Conservation (phyloP, 2,888 invertebrate genomes). For the Cheilosia grossa region DNA sequence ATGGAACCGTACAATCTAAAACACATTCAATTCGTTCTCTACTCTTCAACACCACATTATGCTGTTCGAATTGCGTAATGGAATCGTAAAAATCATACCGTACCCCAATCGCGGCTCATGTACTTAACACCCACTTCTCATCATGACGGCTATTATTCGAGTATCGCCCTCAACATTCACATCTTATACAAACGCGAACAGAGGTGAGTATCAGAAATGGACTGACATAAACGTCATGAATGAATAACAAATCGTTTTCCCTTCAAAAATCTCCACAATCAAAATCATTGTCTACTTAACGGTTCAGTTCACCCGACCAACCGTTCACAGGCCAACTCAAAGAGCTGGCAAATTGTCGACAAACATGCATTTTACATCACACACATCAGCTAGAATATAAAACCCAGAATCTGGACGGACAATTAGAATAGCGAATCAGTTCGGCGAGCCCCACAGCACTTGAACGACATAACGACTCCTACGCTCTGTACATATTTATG, state of each 20-base stretch:
- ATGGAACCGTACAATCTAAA: not conserved
- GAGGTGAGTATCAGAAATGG: conserved; percentile 29
- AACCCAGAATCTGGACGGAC: conserved; percentile 33
- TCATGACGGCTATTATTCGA: conserved; percentile 28
- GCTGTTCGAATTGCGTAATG: conserved; percentile 33
- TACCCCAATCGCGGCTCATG: conserved; percentile 18
- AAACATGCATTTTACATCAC: conserved; percentile 68
- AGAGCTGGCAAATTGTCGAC: conserved; percentile 44
- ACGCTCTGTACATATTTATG: conserved; percentile 69
- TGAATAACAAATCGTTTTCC: conserved; percentile 63
- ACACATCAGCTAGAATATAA: conserved; percentile 56
- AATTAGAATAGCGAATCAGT: conserved; percentile 57
- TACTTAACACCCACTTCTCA: conserved; percentile 39
- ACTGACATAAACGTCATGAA: conserved; percentile 53
- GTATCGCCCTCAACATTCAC: conserved; percentile 23
- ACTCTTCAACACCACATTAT: not conserved
- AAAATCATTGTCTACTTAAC: conserved; percentile 62
- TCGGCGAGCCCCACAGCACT: conserved; percentile 32
- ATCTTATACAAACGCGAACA: conserved; percentile 21
- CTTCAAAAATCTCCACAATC: conserved; percentile 53
- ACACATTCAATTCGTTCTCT: conserved; percentile 8
- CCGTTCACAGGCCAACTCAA: not conserved
- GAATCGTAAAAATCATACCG: conserved; percentile 52
- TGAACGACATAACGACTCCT: conserved; percentile 69
- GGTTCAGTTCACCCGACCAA: conserved; percentile 41